Evolutionary conservation across 2,113 vertebrate species (phyloP), one percentile per base, ranked within the genome.

Genomic region (Anhinga anhinga): DNA sequence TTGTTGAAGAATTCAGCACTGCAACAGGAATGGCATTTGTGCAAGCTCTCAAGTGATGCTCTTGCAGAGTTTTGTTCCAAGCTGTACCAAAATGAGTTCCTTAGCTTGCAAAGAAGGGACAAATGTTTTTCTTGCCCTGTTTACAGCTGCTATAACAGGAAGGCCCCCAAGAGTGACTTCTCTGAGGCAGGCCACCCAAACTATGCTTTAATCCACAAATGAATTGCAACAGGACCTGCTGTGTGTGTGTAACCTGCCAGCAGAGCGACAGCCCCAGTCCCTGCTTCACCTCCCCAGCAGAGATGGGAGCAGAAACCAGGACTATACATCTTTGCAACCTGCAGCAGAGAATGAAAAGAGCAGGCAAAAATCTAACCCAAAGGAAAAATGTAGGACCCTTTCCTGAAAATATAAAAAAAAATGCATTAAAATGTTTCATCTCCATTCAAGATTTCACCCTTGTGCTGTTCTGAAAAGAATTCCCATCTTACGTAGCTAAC

Each of bases 401-500:
- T 56, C 47, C 15, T 22, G 2, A 44, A 94, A 87, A 78, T 29
- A 32, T 0, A 29, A 30, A 72, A 76, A 42, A 49, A 42, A 49
- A 22, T 2, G 3, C 15, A 17, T 89, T 44, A 13, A 38, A 72
- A 38, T 11, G 14, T 52, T 87, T 84, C n/a, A 23, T 50, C 19
- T 61, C 21, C 1, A 1, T 32, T 87, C 25, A 15, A 53, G 81
- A 55, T 47, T 71, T 56, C 62, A 52, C 26, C 50, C 15, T 9
- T 40, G 45, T 49, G 34, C 53, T 32, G 21, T 45, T 66, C n/a
- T 13, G 38, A 56, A 56, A 62, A 63, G 42, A 32, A 8, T n/a
- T 25, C 1, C 1, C 19, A 9, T 42, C 17, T 78, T 17, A 14
- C 2, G 1, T 1, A 15, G 70, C 9, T 79, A 42, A 47, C n/a